These are phyloP conservation scores for Taenioides sp. DNA, from an alignment of 2,797 vertebrate species.

Conservation along the genomic window DNA sequence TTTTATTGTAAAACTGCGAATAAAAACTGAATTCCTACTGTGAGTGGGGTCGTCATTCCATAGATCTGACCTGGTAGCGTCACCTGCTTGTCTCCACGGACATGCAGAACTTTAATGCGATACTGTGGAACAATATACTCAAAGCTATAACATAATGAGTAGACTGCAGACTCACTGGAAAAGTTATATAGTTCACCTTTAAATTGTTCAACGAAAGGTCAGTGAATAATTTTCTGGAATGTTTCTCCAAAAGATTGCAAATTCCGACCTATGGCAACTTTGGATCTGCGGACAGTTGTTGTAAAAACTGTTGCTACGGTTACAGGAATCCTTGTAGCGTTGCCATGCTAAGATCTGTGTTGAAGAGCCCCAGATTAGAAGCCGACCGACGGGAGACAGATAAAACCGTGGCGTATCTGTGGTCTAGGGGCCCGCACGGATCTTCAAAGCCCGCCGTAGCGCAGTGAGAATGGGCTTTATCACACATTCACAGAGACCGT, in stretches of 20 bases:
- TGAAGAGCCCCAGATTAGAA: slow-evolving; percentile 42
- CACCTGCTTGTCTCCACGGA: too few species aligned
- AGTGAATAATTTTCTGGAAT: too few species aligned
- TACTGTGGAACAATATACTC: too few species aligned
- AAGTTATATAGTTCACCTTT: too few species aligned
- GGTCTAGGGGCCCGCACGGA: slow-evolving; percentile 5
- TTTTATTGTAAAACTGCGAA: too few species aligned
- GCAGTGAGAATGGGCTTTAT: slow-evolving; percentile 58
- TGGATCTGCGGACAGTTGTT: not conserved
- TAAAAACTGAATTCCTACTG: too few species aligned
- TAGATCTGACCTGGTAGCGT: too few species aligned
- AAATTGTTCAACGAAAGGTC: too few species aligned
- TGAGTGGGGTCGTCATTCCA: too few species aligned
- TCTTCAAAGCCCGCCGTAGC: slow-evolving; percentile 49
- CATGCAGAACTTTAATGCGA: too few species aligned
- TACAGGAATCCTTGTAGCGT: slow-evolving; percentile 5
- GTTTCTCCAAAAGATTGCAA: not conserved
- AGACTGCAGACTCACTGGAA: too few species aligned
- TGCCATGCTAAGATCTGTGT: slow-evolving; percentile 19
- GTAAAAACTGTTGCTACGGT: slow-evolving; percentile 25
- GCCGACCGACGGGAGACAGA: slow-evolving; percentile 14
- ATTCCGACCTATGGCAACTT: not conserved
- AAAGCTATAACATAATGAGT: too few species aligned
- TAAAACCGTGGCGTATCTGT: slow-evolving; percentile 18
- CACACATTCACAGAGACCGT: slow-evolving; percentile 56